phyloP scores from a whole-genome alignment of 2,113 vertebrate species.

The Anser cygnoides region DNA sequence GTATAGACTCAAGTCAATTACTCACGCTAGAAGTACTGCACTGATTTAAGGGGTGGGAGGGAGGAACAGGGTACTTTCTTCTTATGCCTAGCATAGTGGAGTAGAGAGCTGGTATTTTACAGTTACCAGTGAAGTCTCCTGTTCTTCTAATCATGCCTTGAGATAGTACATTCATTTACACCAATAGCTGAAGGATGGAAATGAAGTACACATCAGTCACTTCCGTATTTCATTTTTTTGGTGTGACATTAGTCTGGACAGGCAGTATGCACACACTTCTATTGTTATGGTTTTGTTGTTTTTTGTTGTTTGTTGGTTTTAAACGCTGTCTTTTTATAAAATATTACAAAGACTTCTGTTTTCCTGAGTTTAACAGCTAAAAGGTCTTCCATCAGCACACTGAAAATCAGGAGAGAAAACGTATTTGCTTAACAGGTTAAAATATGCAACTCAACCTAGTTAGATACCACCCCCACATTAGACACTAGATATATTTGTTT shows the following conservation, averaged over 20 bases:
- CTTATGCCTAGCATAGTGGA: no score
- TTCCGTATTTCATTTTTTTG: not conserved
- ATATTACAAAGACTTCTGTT: not conserved
- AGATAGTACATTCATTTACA: not conserved
- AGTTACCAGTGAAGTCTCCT: not conserved
- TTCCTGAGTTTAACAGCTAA: not conserved
- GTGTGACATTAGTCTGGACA: not conserved
- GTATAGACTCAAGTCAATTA: not conserved
- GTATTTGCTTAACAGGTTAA: not conserved
- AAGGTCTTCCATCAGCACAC: not conserved
- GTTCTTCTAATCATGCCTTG: not conserved
- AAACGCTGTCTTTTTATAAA: not conserved
- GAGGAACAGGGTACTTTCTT: no score
- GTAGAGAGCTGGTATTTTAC: not conserved
- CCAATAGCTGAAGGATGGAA: not conserved
- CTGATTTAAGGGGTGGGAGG: no score
- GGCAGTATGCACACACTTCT: no score
- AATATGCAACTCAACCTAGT: not conserved
- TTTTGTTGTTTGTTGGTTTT: no score
- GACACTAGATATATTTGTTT: not conserved
- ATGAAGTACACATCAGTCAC: not conserved
- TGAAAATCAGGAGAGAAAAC: not conserved
- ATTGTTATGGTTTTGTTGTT: no score
- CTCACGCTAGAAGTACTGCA: not conserved
- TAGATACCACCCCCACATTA: not conserved